Percentiles rank a stretch among this genome's conserved stretches.
phyloP scores from a whole-genome alignment of 2,797 vertebrate genomes.

The Rhadinocentrus ornatus region DNA sequence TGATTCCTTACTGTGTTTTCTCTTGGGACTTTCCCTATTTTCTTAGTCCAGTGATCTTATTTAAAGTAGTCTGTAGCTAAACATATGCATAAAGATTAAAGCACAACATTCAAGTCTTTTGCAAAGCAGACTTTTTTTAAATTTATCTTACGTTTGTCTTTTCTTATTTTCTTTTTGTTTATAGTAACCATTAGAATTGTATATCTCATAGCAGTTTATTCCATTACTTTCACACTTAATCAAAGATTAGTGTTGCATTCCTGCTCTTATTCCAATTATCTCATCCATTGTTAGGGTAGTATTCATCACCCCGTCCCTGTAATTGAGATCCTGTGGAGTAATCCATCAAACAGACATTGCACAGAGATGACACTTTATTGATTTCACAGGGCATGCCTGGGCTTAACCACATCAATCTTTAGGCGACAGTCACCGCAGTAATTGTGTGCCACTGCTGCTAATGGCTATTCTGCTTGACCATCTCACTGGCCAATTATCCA shows the following conservation, averaged over 20 bases:
- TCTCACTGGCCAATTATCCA: constrained; percentile 70
- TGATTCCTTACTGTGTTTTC: not conserved
- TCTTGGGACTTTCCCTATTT: constrained; percentile 2
- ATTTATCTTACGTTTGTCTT: constrained; percentile 1
- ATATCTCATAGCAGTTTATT: constrained; percentile 4
- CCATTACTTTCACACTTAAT: constrained; percentile 52
- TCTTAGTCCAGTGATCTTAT: not conserved
- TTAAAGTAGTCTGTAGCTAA: not conserved
- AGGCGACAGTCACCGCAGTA: constrained; percentile 68
- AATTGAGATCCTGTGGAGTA: constrained; percentile 76
- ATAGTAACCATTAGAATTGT: not conserved
- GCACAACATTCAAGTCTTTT: not conserved
- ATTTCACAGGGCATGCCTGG: constrained; percentile 71
- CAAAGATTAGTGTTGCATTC: constrained; percentile 52
- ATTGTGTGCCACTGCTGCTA: constrained; percentile 66
- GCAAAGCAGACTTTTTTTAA: not conserved
- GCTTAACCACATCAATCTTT: constrained; percentile 74
- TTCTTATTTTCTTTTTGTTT: not conserved
- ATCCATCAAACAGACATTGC: constrained; percentile 75
- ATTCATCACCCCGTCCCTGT: constrained; percentile 67
- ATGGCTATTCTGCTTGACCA: constrained; percentile 69
- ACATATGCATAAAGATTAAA: not conserved
- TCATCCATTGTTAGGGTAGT: constrained; percentile 58
- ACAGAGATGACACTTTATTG: constrained; percentile 78
- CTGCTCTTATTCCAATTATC: constrained; percentile 67